Conservation (phyloP, 2,797 vertebrate species). For the Salarias fasciatus region DNA sequence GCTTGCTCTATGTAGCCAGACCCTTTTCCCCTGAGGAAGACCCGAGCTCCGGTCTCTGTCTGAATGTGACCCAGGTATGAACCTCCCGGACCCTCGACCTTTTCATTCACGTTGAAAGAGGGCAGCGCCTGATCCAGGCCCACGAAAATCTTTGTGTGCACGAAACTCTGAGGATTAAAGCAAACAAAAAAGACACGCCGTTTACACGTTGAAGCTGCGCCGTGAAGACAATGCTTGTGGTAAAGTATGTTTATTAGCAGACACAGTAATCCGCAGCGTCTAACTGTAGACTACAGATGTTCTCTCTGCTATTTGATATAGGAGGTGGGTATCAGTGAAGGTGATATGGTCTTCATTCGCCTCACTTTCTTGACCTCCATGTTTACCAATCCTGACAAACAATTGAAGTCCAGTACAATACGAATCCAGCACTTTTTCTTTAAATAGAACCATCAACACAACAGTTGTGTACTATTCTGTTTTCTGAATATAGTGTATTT, state of each 20-base stretch:
- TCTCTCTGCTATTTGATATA: conserved; percentile 79
- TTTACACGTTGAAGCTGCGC: neutral
- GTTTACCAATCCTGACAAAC: conserved; percentile 2
- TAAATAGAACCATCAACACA: no score
- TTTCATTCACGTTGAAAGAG: conserved; percentile 84
- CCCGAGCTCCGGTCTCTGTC: conserved; percentile 83
- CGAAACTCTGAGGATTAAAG: conserved; percentile 79
- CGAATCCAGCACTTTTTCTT: neutral
- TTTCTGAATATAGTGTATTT: no score
- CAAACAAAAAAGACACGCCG: conserved; percentile 12
- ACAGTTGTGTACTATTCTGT: no score
- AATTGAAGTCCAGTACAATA: neutral
- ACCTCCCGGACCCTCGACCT: conserved; percentile 83
- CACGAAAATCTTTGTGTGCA: conserved; percentile 88
- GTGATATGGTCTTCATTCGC: conserved; percentile 75
- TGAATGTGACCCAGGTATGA: conserved; percentile 86
- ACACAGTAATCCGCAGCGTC: conserved; percentile 68
- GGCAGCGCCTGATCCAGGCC: conserved; percentile 82
- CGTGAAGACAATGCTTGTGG: neutral
- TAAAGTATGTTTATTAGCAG: conserved; percentile 70
- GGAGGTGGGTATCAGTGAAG: conserved; percentile 83
- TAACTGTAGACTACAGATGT: conserved; percentile 64
- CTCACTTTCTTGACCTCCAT: conserved; percentile 83
- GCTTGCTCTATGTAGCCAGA: conserved; percentile 89
- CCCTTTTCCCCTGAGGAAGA: conserved; percentile 84